A percentile compares a stretch with the other conserved stretches of the same genome.
Evolutionary conservation across 1,140 invertebrate genomes (phyloP).

Genomic region (Globodera ellingtonae): DNA sequence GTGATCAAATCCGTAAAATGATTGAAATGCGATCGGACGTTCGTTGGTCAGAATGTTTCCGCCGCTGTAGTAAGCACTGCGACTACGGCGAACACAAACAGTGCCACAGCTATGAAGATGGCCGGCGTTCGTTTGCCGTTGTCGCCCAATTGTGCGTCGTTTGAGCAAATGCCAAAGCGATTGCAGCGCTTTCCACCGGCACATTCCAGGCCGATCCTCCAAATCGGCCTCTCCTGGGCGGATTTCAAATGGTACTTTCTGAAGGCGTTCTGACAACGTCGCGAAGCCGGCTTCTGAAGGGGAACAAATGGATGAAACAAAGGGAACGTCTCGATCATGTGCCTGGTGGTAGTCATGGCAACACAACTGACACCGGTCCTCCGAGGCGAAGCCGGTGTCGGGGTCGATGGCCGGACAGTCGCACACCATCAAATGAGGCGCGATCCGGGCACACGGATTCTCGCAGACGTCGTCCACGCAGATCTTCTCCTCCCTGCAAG

Average conservation of each 20-base stretch:
- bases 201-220: conserved; percentile 62
- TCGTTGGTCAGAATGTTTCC: conserved; percentile 27
- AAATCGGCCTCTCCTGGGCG: conserved; percentile 59
- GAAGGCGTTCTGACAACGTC: conserved; percentile 64
- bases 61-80: conserved; percentile 30
- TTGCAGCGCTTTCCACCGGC: conserved; percentile 65
- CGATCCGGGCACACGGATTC: conserved; percentile 61
- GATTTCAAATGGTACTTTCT: conserved; percentile 61
- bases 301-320: not conserved
- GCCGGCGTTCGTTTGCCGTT: conserved; percentile 10
- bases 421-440: conserved; percentile 64
- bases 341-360: conserved; percentile 64
- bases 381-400: conserved; percentile 63
- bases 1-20: not conserved
- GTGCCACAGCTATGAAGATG: conserved; percentile 31
- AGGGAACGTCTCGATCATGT: not conserved
- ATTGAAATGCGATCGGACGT: not conserved
- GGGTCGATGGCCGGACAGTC: conserved; percentile 62
- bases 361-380: conserved; percentile 63
- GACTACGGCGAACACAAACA: conserved; percentile 36
- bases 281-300: conserved; percentile 60
- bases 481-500: conserved; percentile 62
- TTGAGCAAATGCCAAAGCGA: conserved; percentile 60
- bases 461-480: conserved; percentile 64
- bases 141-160: conserved; percentile 30